These are phyloP conservation scores for Nicator chloris DNA, from an alignment of 2,113 vertebrate genomes.

Conservation along the genomic window DNA sequence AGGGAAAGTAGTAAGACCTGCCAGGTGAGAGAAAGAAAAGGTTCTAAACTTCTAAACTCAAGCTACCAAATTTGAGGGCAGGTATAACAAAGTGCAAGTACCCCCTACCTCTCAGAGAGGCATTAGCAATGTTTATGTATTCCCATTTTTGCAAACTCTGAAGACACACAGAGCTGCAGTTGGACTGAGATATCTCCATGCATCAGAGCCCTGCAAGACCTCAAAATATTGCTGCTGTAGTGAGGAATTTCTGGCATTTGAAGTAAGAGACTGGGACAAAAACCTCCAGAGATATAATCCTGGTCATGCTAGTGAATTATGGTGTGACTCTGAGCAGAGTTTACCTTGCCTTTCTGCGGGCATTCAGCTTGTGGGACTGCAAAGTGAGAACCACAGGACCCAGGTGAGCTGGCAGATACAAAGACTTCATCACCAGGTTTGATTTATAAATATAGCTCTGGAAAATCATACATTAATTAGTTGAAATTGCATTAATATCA, in stretches of 20 bases:
- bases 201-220: background rate
- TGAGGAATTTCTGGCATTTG: background rate
- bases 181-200: background rate
- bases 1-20: background rate
- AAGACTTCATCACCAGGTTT: background rate
- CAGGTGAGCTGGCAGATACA: background rate
- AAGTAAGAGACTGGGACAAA: background rate
- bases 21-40: background rate
- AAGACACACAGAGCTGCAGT: background rate
- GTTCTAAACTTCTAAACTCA: background rate
- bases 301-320: background rate
- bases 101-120: background rate
- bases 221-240: background rate
- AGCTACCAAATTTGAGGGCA: background rate
- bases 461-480: background rate
- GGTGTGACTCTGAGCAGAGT: background rate
- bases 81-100: background rate
- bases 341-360: background rate
- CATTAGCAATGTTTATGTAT: background rate
- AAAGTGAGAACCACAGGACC: background rate
- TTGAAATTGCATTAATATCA: background rate
- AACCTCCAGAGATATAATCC: background rate
- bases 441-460: background rate
- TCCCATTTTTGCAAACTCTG: background rate
- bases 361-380: background rate